phyloP scores from a whole-genome alignment of 2,888 invertebrate genomes.

The Apoderus coryli region DNA sequence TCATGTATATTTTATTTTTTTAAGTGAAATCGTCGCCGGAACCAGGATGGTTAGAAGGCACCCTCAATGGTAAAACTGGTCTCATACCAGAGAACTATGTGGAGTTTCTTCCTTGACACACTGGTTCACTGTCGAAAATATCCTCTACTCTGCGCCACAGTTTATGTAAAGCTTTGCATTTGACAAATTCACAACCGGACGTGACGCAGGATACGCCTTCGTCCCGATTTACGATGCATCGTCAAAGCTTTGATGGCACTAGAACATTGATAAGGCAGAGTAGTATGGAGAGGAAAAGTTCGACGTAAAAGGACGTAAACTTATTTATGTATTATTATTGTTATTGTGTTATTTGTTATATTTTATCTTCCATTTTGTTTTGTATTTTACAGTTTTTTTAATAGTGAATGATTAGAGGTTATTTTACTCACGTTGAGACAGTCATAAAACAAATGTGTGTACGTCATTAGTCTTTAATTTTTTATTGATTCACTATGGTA shows the following conservation, averaged over 20 bases:
- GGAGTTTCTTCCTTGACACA: conserved; percentile 60
- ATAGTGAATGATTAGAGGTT: no score
- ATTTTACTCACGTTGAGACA: no score
- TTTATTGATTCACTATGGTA: no score
- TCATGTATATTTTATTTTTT: conserved; percentile 25
- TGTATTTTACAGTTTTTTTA: neutral
- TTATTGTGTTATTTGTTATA: neutral
- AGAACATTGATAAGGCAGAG: conserved; percentile 21
- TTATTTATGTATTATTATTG: no score
- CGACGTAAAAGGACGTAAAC: no score
- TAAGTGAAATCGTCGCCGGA: conserved; percentile 80
- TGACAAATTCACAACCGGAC: conserved; percentile 24
- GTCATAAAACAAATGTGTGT: no score
- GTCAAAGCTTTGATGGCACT: conserved; percentile 28
- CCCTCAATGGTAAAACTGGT: conserved; percentile 80
- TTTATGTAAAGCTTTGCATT: conserved; percentile 27
- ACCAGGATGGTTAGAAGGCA: conserved; percentile 96
- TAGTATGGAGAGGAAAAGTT: conserved; percentile 27
- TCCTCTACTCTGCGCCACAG: conserved; percentile 28
- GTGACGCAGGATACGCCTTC: conserved; percentile 14
- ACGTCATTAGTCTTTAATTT: no score
- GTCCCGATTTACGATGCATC: conserved; percentile 22
- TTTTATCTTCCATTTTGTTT: neutral
- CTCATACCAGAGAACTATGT: conserved; percentile 95
- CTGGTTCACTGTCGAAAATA: conserved; percentile 27